Base-by-base conservation (phyloP, 2,113 vertebrate species). In the Chascanopsetta lugubris region DNA sequence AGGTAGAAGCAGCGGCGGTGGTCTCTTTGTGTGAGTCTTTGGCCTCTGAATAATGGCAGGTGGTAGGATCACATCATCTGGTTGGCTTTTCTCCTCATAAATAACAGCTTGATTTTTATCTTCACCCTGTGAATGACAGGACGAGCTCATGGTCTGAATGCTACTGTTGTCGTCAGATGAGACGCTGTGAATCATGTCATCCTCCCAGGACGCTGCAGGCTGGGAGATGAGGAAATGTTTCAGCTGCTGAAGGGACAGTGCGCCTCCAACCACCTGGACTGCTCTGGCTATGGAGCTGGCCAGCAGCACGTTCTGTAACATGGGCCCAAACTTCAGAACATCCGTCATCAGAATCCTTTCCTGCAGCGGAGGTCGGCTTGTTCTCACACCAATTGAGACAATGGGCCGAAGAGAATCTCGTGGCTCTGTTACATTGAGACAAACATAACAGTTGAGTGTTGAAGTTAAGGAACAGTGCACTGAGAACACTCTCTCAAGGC, bases 261-360 rank as follows among this genome's bases (percentile, higher is more conserved):
- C 40, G 8, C 70, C 40, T 63, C 79, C 82, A 53, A 88, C 40
- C 36, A 69, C 59, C 65, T 84, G 79, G 51, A 79, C 62, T 7
- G 79, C 71, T 72, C 77, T 86, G 6, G 64, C 36, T 13, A 86
- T 68, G 22, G 89, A 87, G 63, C 36, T 66, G 0, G 68, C 51
- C 72, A 82, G 69, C 11, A 87, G 61, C 2, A 57, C 43, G 26
- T 85, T 88, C 36, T 75, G 75, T 46, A 90, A 62, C 75, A 78
- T 72, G 2, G 77, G 77, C 18, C 87, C 88, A 75, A 82, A 84
- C 72, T 71, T 78, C 6, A 87, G 42, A 57, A 70, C 61, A 51
- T 82, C 50, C 26, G 75, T 45, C 15, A 34, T 46, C 42, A 42
- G n/a, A 20, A 46, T 46, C 20, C 43, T 22, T 57, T 70, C 72